Base-by-base conservation (phyloP, 2,113 vertebrate genomes). In the Vimba vimba region DNA sequence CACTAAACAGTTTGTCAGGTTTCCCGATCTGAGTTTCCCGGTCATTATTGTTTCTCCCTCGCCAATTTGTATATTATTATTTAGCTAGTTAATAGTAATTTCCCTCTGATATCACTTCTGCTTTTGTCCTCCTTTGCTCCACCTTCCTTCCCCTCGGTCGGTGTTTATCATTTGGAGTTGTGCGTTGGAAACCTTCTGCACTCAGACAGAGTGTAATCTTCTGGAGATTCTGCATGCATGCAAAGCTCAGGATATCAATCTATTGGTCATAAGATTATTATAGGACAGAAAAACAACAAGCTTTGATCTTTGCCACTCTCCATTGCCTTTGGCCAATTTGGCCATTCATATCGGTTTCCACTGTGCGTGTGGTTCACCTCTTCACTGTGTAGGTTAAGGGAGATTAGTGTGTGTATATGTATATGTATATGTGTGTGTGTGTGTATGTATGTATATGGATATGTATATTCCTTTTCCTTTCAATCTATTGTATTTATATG, bases 21-120 rank as follows among this genome's bases (percentile, higher is more conserved):
- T 47, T 64, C 59, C 79, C n/a, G 7, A 12, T 47, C 59, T 80
- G 39, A 47, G n/a, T 64, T 80, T 64, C 39, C 79, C 12, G 1
- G 57, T 8, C 77, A 79, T n/a, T 23, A 13, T 8, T 43, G 33
- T 79, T 79, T 60, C 6, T 62, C 36, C 36, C 33, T 15, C 5
- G 7, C 15, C 2, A n/a, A 27, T 80, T 80, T 64, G 59, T 39
- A 47, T 2, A 19, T 39, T n/a, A 60, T n/a, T n/a, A 43, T 60
- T 15, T 4, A 21, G 13, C 19, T 27, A 25, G 55, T 62, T 62
- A 43, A 2, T 17, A 4, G 21, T 59, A 19, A 21, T 79, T 59
- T 59, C 76, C 30, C 52, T 39, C 27, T 78, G 27, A 21, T 55
- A n/a, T 79, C 33, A 79, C 33, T 60, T 79, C 77, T 62, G 12